Evolutionary conservation across 1,140 invertebrate genomes (phyloP), one percentile per base, ranked within the genome.

Genomic region (Bacillus rossius): DNA sequence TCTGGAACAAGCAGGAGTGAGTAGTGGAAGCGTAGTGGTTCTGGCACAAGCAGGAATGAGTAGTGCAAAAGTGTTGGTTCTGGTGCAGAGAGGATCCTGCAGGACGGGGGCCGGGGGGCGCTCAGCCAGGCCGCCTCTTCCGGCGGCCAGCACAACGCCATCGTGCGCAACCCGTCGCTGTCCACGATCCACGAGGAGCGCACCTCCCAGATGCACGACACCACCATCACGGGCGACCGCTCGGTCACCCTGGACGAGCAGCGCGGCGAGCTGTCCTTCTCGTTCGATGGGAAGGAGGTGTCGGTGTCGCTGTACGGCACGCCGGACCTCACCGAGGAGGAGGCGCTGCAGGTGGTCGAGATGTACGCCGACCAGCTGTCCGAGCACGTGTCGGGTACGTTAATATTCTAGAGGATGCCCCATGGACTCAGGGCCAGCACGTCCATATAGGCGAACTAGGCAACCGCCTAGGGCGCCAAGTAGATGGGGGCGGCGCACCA

Each of bases 281-380:
- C 89, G 4, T 92, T 94, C 61, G 92, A 94, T 68, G 92, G 92
- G 5, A 92, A 91, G 75, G 91, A 94, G 76, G 88, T 94, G 0
- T 93, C 91, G 0, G 88, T 94, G 1, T 93, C 90, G 7, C 73
- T 94, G 1, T 94, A 94, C 68, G 91, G 94, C 78, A 94, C 92
- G 1, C 91, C 91, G 1, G 92, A 95, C 75, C 77, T 94, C 14
- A 94, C 91, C 0, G 90, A 94, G 76, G 89, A 93, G 71, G 91
- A 95, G 76, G 92, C 91, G 0, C 74, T 93, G 13, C 87, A 94
- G 73, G 92, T 95, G 65, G 86, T 94, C 0, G 91, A 95, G 78
- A 93, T 94, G 89, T 95, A 94, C 73, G 91, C 91, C 0, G 90
- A 95, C 70, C 89, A 95, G 72, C 77, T 93, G 47, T 93, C 91